Conservation (phyloP, 2,888 invertebrate species). For the Drymonia ruficornis region DNA sequence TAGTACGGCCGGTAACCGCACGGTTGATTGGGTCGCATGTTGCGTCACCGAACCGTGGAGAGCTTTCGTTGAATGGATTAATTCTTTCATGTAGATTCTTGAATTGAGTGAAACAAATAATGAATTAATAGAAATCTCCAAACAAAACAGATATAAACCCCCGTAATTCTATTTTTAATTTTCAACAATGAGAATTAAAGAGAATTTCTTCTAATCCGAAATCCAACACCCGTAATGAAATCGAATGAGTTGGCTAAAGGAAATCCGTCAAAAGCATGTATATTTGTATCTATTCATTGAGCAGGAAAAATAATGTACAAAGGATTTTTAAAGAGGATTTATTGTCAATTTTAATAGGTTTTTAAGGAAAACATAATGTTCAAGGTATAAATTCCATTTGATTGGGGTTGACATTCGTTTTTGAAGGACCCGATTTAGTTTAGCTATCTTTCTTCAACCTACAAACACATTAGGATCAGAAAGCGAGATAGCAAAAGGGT, state of each 20-base stretch:
- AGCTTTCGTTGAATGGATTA: slow-evolving; percentile 32
- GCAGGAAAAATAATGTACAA: slow-evolving; percentile 18
- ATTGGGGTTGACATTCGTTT: too few relatives aligned
- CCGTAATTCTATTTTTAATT: too few relatives aligned
- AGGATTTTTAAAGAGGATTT: slow-evolving; percentile 6
- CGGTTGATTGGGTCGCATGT: slow-evolving; percentile 30
- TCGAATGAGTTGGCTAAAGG: slow-evolving; percentile 9
- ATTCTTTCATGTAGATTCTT: slow-evolving; percentile 9
- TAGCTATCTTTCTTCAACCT: too few relatives aligned
- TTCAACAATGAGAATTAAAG: too few relatives aligned
- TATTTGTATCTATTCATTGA: slow-evolving; percentile 11
- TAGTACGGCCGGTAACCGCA: slow-evolving; percentile 27
- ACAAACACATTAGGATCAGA: too few relatives aligned
- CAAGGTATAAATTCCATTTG: too few relatives aligned
- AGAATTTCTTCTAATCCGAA: neutral
- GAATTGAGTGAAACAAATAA: too few relatives aligned
- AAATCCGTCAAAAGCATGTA: slow-evolving; percentile 14
- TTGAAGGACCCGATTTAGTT: too few relatives aligned
- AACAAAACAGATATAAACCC: too few relatives aligned
- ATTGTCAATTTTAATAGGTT: neutral
- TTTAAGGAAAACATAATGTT: neutral
- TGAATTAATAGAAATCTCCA: too few relatives aligned
- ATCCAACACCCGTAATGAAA: slow-evolving; percentile 1
- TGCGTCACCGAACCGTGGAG: slow-evolving; percentile 16
- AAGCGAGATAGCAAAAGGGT: too few relatives aligned